Percentiles rank a stretch among this genome's conserved stretches.
phyloP scores from a whole-genome alignment of 2,797 vertebrate genomes.

The Lophius americanus region DNA sequence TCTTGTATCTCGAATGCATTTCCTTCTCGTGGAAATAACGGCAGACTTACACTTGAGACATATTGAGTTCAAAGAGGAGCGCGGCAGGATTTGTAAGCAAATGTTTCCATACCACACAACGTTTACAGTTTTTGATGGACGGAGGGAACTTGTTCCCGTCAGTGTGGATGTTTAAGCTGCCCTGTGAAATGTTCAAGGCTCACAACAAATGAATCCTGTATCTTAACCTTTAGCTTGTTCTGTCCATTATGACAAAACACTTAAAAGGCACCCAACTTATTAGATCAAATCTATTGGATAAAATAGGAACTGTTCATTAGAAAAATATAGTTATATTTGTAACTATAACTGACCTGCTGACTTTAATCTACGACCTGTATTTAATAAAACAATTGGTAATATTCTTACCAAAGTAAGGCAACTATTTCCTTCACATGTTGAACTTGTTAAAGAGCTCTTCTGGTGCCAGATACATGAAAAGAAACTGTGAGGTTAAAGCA shows the following conservation, averaged over 20 bases:
- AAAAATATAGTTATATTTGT: neutral
- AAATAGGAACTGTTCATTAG: neutral
- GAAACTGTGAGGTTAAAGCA: conserved; percentile 48
- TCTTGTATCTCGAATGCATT: conserved; percentile 6
- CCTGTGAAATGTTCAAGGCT: conserved; percentile 36
- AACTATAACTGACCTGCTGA: neutral
- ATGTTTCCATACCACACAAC: conserved; percentile 52
- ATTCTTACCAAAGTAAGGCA: conserved; percentile 11
- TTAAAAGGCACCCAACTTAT: neutral
- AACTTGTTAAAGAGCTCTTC: conserved; percentile 35
- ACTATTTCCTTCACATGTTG: conserved; percentile 19
- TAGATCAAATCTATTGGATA: neutral
- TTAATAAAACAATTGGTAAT: conserved; percentile 8
- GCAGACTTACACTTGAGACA: conserved; percentile 23
- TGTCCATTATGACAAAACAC: neutral
- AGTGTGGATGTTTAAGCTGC: conserved; percentile 23
- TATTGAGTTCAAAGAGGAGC: conserved; percentile 53
- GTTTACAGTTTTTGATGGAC: conserved; percentile 50
- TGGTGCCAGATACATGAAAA: conserved; percentile 37
- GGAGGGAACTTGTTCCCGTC: conserved; percentile 34
- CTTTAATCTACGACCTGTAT: neutral
- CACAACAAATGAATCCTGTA: conserved; percentile 14
- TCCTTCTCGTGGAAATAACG: conserved; percentile 26
- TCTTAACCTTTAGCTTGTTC: neutral
- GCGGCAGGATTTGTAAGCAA: conserved; percentile 62